These are phyloP conservation scores for Orthonyx spaldingii DNA, from an alignment of 2,113 vertebrate genomes.

Conservation along the genomic window DNA sequence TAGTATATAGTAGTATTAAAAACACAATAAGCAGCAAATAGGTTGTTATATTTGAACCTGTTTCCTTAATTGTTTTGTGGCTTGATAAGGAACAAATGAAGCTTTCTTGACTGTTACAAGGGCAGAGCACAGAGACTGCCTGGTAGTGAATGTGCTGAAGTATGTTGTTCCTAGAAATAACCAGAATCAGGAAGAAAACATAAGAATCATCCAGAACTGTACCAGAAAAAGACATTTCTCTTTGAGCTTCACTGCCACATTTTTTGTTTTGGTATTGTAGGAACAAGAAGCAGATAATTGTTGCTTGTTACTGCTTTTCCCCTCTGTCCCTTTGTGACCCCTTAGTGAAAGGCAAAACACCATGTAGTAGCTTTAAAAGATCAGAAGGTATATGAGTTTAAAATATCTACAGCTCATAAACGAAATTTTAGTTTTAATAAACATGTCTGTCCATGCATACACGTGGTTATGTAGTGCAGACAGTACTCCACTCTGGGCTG, in stretches of 20 bases:
- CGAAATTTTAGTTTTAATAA: background rate
- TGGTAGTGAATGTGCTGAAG: background rate
- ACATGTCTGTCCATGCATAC: background rate
- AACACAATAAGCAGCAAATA: background rate
- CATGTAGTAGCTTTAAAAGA: background rate
- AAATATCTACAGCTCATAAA: background rate
- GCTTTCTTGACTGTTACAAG: background rate
- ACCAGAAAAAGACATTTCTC: background rate
- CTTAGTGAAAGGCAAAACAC: background rate
- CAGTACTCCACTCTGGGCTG: background rate
- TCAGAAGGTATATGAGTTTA: background rate
- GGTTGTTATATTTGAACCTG: background rate
- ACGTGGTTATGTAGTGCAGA: rapidly evolving
- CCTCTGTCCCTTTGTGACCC: background rate
- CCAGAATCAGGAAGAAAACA: background rate
- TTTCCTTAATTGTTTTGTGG: background rate
- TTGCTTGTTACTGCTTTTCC: background rate
- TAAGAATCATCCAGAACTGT: rapidly evolving
- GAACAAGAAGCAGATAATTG: background rate
- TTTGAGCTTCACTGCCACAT: rapidly evolving
- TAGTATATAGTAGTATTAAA: background rate
- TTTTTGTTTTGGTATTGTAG: background rate
- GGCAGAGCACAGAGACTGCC: background rate
- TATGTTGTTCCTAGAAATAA: background rate
- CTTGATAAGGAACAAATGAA: background rate